Evolutionary conservation across 2,113 vertebrate genomes (phyloP).

Genomic region (Seriola rivoliana): DNA sequence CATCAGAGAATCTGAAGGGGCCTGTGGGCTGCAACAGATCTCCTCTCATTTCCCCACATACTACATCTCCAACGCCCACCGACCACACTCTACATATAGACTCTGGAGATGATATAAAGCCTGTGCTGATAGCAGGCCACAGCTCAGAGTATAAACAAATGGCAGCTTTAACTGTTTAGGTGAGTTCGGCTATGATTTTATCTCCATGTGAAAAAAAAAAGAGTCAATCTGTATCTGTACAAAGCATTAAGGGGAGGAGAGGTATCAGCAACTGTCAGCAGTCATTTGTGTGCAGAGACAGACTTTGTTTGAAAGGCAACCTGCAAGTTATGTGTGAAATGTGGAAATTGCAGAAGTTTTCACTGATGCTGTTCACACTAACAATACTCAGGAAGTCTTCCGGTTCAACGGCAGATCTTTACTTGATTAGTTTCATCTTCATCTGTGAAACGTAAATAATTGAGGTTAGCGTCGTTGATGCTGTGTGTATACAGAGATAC

Average conservation of each 20-base stretch:
- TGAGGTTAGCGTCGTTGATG: neutral
- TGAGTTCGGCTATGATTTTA: conserved; percentile 19
- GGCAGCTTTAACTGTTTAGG: conserved; percentile 61
- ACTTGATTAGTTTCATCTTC: conserved; percentile 9
- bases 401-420: conserved; percentile 7
- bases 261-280: conserved; percentile 22
- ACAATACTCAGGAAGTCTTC: conserved; percentile 37
- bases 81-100: conserved; percentile 73
- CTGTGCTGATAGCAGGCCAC: conserved; percentile 48
- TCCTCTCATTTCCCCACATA: conserved; percentile 75
- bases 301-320: conserved; percentile 41
- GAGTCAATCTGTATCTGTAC: neutral
- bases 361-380: neutral
- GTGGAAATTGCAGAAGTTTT: conserved; percentile 18
- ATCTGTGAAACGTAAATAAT: conserved; percentile 10
- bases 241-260: conserved; percentile 7
- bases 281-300: conserved; percentile 34
- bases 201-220: conserved; percentile 38
- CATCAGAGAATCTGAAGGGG: conserved; percentile 76
- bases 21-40: conserved; percentile 76
- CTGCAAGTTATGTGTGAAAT: conserved; percentile 52
- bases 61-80: conserved; percentile 68
- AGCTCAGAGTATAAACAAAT: conserved; percentile 62
- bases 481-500: conserved; percentile 7
- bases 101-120: conserved; percentile 58